phyloP scores from a whole-genome alignment of 1,140 invertebrate genomes.

The Polyergus mexicanus region DNA sequence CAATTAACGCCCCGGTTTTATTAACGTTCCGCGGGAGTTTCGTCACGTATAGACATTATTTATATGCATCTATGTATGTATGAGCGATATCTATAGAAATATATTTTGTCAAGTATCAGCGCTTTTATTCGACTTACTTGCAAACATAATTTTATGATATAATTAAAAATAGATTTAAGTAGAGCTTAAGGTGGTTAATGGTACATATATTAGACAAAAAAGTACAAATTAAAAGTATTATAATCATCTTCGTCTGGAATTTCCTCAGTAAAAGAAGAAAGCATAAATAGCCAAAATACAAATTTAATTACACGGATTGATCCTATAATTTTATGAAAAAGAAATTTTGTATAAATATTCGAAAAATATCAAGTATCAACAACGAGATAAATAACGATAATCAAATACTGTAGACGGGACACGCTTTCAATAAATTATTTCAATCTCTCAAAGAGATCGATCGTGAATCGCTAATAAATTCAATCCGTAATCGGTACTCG shows the following conservation, averaged over 20 bases:
- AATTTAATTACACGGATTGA: too few relatives aligned
- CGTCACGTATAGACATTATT: conserved; percentile 21
- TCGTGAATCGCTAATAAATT: conserved; percentile 20
- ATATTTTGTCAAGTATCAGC: neutral
- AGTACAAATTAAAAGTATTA: too few relatives aligned
- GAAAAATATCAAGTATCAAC: neutral
- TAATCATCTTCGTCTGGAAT: too few relatives aligned
- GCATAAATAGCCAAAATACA: too few relatives aligned
- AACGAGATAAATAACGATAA: neutral
- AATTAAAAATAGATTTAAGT: neutral
- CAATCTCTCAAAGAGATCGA: conserved; percentile 12
- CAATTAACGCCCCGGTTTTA: conserved; percentile 67
- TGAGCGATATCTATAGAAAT: conserved; percentile 26
- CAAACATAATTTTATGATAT: neutral
- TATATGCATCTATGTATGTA: neutral
- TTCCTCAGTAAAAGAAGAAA: too few relatives aligned
- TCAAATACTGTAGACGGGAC: too few relatives aligned
- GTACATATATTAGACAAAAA: too few relatives aligned
- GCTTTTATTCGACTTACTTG: neutral
- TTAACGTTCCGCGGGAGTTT: conserved; percentile 49
- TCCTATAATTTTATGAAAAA: too few relatives aligned
- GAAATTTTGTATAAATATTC: neutral
- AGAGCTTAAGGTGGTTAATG: too few relatives aligned
- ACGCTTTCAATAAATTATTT: conserved; percentile 34
- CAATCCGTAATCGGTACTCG: conserved; percentile 22